Base-by-base conservation (phyloP, 2,113 vertebrate genomes). In the Nothoprocta perdicaria region DNA sequence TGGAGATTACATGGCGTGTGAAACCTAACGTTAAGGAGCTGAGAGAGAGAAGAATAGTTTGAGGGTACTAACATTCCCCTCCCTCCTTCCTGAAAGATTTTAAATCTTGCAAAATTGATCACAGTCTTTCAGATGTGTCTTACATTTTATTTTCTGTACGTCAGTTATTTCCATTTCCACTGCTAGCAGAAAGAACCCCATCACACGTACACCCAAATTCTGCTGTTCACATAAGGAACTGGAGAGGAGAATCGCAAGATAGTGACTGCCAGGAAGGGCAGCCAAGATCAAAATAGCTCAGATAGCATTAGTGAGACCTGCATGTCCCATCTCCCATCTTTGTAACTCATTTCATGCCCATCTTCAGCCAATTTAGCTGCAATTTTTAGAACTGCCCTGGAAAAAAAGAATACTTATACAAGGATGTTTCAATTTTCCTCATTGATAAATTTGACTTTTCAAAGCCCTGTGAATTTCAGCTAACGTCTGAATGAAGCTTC, bases 91-190 rank as follows among this genome's bases (percentile, higher is more conserved):
- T 67, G 72, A 82, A 82, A 62, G 67, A 76, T 80, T 93, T 85
- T 86, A 63, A 80, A 80, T 19, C 45, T 87, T 83, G 52, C 38
- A 65, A 74, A 88, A 52, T 83, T 91, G 41, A 91, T 94, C 63
- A 71, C 27, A 45, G 74, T 80, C 31, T 89, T 29, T 52, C 29
- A 50, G 35, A 41, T 12, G 5, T 41, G 35, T 16, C 62, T 66
- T 46, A 31, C 24, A 35, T 83, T 91, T 83, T 83, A 27, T 79
- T 77, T 26, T 66, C 40, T 16, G 12, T 31, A 7, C 29, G 24
- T 45, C 82, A 67, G 41, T 67, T 83, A 71, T 80, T 91, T 77
- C 46, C 73, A 29, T 60, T 82, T 14, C 33, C 46, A 38, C 33
- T 73, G 33, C 45, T 46, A 21, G 38, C 6, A 50, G 48, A 46